A percentile compares a stretch with the other conserved stretches of the same genome.
Conservation (phyloP, 2,797 vertebrate genomes). For the Anas flavirostris region DNA sequence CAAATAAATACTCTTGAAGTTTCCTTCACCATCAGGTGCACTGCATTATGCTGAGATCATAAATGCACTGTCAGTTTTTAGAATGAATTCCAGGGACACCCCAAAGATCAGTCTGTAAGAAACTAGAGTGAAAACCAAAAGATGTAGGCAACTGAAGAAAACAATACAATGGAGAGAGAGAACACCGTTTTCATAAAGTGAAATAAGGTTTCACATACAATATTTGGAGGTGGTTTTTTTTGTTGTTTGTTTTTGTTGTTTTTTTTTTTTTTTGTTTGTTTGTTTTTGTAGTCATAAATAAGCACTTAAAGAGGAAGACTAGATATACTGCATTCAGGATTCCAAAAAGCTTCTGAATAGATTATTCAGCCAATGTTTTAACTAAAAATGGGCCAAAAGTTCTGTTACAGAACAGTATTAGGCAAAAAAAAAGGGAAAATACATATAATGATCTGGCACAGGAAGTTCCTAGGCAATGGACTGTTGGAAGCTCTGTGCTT, state of each 20-base stretch:
- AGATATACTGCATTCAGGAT: background rate
- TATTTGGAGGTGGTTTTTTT: background rate
- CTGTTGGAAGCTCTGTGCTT: conserved; percentile 40
- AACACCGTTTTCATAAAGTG: background rate
- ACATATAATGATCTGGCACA: background rate
- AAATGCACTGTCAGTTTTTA: background rate
- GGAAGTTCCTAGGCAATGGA: conserved; percentile 47
- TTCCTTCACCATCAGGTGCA: background rate
- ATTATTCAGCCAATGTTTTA: conserved; percentile 17
- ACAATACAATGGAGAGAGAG: background rate
- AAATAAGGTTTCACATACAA: background rate
- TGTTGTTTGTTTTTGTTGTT: background rate
- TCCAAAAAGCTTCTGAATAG: conserved; percentile 15
- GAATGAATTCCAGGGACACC: background rate
- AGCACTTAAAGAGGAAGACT: background rate
- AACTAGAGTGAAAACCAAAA: background rate
- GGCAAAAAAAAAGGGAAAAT: background rate
- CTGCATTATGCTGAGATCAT: background rate
- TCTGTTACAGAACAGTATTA: background rate
- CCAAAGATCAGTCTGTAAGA: background rate
- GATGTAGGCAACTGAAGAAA: background rate
- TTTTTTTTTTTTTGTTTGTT: background rate
- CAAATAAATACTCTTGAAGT: background rate
- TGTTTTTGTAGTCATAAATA: background rate
- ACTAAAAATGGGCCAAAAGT: background rate